A percentile compares a stretch with the other conserved stretches of the same genome.
Evolutionary conservation across 2,888 invertebrate species (phyloP).

Genomic region (Altica lythri): DNA sequence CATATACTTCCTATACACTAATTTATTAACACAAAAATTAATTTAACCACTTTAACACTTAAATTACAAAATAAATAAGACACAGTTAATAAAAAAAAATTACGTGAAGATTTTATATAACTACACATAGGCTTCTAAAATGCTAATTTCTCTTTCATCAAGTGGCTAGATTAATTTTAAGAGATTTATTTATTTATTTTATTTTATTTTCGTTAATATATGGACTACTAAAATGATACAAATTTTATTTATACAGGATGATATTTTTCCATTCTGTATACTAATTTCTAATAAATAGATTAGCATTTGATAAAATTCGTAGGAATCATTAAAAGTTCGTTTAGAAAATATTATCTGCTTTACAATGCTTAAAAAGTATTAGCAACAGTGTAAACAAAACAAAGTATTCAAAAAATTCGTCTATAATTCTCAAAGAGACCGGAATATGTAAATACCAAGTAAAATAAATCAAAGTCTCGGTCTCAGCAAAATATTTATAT

Average conservation of each 20-base stretch:
- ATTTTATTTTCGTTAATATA: constrained; percentile 26
- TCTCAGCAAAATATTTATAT: too few species aligned
- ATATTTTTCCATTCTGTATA: too few species aligned
- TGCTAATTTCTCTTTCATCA: constrained; percentile 1
- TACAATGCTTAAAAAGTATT: too few species aligned
- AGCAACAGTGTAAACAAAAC: too few species aligned
- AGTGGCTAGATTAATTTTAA: constrained; percentile 27
- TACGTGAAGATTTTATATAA: constrained; percentile 5
- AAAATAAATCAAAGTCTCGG: too few species aligned
- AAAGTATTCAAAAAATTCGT: too few species aligned
- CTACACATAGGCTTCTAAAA: constrained; percentile 4
- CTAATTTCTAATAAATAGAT: not conserved
- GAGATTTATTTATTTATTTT: too few species aligned
- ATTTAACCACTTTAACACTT: constrained; percentile 24
- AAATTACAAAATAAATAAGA: constrained; percentile 31
- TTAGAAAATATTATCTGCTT: constrained; percentile 10
- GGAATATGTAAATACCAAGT: too few species aligned
- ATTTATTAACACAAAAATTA: constrained; percentile 20
- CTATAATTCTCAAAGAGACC: too few species aligned
- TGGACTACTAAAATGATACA: constrained; percentile 41
- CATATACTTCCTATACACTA: constrained; percentile 32
- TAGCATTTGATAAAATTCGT: not conserved
- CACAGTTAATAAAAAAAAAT: constrained; percentile 12
- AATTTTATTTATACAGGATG: constrained; percentile 16
- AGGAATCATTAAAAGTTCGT: not conserved